Evolutionary conservation across 2,888 invertebrate species (phyloP).

Genomic region (Cyaniris semiargus): DNA sequence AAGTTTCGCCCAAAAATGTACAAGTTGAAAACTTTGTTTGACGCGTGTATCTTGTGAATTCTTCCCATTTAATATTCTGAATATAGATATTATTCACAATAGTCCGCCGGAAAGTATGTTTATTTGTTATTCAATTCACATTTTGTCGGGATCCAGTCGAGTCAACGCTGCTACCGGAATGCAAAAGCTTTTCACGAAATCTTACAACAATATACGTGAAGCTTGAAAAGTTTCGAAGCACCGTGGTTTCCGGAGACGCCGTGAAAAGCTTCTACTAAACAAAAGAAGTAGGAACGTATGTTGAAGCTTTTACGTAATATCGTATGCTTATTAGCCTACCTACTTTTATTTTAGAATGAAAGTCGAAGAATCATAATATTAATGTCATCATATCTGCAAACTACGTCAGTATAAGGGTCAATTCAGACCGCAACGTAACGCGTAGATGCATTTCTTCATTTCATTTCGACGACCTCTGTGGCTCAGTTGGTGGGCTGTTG

Average conservation of each 20-base stretch:
- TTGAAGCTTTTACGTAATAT: not conserved
- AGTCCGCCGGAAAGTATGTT: not conserved
- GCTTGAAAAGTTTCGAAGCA: not conserved
- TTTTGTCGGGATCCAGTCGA: not conserved
- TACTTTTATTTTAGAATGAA: no score
- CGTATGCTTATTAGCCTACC: no score
- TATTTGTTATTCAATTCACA: slow-evolving; percentile 5
- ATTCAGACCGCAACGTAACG: no score
- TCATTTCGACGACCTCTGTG: no score
- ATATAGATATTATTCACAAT: not conserved
- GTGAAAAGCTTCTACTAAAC: not conserved
- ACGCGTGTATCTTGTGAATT: not conserved
- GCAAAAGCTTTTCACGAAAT: not conserved
- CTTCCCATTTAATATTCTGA: not conserved
- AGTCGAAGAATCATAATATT: no score
- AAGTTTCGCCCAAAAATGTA: not conserved
- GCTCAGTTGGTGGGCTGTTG: no score
- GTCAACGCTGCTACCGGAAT: not conserved
- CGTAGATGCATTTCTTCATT: no score
- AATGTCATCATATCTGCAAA: no score
- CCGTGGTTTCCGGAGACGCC: not conserved
- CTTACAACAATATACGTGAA: not conserved
- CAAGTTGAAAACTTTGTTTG: not conserved
- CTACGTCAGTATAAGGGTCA: no score
- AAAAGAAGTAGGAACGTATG: not conserved